phyloP scores from a whole-genome alignment of 92 coral and sea anemone genomes.

The Porites evermanni region DNA sequence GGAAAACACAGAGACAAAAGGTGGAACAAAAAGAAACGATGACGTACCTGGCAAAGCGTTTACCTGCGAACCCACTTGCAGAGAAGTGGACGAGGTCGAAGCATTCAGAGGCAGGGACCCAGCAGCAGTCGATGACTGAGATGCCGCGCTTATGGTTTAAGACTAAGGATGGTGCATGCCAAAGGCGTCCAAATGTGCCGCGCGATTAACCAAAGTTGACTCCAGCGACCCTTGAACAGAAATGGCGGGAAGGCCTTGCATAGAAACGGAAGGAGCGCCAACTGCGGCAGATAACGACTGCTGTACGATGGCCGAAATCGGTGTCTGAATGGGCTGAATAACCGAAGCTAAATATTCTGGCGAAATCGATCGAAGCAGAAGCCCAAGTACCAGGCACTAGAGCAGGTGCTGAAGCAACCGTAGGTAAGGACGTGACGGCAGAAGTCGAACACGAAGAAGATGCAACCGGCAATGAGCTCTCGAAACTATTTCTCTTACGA shows the following conservation, averaged over 20 bases:
- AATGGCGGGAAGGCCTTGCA: neutral
- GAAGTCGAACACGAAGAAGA: neutral
- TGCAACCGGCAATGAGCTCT: neutral
- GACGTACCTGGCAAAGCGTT: neutral
- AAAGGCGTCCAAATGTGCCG: neutral
- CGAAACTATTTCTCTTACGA: neutral
- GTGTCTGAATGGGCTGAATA: neutral
- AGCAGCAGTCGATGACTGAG: too few relatives aligned
- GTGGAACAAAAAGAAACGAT: constrained; percentile 2
- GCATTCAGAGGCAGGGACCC: neutral
- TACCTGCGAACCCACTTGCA: neutral
- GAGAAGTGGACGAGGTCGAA: neutral
- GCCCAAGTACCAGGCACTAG: neutral
- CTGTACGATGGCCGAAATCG: neutral
- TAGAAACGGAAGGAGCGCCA: neutral
- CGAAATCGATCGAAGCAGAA: neutral
- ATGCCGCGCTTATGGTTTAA: too few relatives aligned
- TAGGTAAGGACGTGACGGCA: neutral
- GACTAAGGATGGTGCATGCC: too few relatives aligned
- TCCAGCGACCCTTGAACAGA: neutral
- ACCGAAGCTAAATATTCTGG: neutral
- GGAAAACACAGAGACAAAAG: neutral
- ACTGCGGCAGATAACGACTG: neutral
- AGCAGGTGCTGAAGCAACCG: neutral
- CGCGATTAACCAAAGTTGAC: neutral